Percentiles rank a stretch among this genome's conserved stretches.
phyloP scores from a whole-genome alignment of 1,140 invertebrate species.

The Bombus confusus region DNA sequence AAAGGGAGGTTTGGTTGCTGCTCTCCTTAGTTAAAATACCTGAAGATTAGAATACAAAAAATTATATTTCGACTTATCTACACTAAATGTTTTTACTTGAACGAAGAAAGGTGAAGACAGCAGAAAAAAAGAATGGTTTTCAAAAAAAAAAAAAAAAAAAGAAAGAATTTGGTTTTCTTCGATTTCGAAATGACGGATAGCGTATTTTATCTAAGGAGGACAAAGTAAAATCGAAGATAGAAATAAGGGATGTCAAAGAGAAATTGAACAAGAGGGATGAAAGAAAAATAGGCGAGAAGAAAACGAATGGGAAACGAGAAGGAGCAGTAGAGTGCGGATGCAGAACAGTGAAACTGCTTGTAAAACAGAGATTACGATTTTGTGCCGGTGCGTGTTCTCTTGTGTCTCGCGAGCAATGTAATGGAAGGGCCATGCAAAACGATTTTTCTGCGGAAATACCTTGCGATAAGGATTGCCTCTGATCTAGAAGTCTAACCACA shows the following conservation, averaged over 20 bases:
- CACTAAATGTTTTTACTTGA: background rate
- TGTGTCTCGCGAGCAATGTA: constrained; percentile 13
- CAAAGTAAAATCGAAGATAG: background rate
- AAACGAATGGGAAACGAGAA: constrained; percentile 7
- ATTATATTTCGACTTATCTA: too few relatives aligned
- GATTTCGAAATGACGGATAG: background rate
- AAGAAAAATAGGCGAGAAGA: background rate
- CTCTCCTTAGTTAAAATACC: background rate
- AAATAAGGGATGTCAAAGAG: background rate
- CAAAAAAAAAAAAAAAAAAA: too few relatives aligned
- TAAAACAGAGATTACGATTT: constrained; percentile 23
- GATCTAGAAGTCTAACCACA: background rate
- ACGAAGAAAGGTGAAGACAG: background rate
- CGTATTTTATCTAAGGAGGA: background rate
- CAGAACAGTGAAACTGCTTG: constrained; percentile 42
- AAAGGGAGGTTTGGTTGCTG: background rate
- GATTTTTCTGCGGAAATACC: constrained; percentile 37
- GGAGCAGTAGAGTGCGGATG: constrained; percentile 48
- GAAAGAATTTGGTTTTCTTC: background rate
- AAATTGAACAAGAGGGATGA: background rate
- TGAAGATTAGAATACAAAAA: too few relatives aligned
- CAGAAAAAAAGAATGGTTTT: background rate
- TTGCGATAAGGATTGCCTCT: background rate
- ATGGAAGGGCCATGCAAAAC: constrained; percentile 48
- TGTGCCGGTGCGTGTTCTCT: constrained; percentile 38